phyloP scores from a whole-genome alignment of 1,140 invertebrate species.

The Bombus waltoni region DNA sequence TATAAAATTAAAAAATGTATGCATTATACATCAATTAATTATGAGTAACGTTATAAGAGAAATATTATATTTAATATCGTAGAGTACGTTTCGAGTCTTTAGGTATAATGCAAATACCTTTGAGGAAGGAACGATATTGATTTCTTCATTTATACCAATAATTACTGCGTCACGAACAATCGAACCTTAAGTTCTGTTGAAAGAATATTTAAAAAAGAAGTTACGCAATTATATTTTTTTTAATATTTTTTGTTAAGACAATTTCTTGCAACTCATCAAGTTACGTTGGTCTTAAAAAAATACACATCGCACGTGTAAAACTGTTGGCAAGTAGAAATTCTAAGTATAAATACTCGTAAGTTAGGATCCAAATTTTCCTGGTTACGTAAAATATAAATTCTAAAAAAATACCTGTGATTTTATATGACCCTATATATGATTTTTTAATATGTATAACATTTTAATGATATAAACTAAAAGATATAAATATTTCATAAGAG shows the following conservation, averaged over 20 bases:
- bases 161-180: background rate
- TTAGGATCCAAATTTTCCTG: background rate
- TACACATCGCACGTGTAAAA: background rate
- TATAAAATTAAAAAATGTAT: background rate
- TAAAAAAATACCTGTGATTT: background rate
- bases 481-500: no score
- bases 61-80: background rate
- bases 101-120: background rate
- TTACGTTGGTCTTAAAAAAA: background rate
- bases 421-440: no score
- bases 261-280: background rate
- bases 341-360: background rate
- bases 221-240: background rate
- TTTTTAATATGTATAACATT: background rate
- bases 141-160: constrained; percentile 22
- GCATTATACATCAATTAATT: background rate
- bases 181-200: background rate
- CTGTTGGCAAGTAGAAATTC: background rate
- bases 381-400: background rate
- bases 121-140: constrained; percentile 15
- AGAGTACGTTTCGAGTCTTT: background rate
- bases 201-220: background rate
- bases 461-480: background rate
- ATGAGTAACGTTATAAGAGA: background rate
- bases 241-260: background rate